Base-by-base conservation (phyloP, 2,113 vertebrate species). In the Cyanoramphus novaezelandiae region DNA sequence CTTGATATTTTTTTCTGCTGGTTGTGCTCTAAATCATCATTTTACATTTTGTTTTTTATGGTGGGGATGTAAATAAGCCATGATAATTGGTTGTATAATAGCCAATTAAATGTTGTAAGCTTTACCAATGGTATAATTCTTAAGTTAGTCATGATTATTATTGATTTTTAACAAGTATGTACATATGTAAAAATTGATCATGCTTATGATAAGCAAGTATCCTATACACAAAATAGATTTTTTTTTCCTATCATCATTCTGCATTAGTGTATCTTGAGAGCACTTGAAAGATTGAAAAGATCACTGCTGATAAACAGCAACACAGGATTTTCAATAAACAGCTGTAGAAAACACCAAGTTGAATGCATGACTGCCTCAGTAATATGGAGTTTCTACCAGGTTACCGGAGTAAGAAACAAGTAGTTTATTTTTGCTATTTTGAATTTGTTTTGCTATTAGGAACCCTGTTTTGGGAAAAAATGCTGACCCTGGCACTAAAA, bases 361-460 rank as follows among this genome's bases (percentile, higher is more conserved):
- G 67, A 12, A 13, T 3, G 0, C 1, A 15, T 4, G 33, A 49
- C n/a, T 72, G 16, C 27, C 2, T 1, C 21, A 63, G 16, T 7
- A 2, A 27, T 44, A 11, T 5, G 5, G 39, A 15, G 5, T 39
- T 60, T 71, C 35, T 83, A 44, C 13, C 27, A 68, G 8, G 5
- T 31, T 59, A 17, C 13, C 13, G 47, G 11, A 27, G 1, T 43
- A 70, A 86, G 3, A 5, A 72, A 14, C 5, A 70, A 37, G 2
- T 57, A 49, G 62, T 77, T 47, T 55, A 2, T 0, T 81, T 39
- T 67, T 87, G 17, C 5, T 60, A 5, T 80, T 92, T 92, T 55
- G 4, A 41, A 9, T 19, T 33, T 55, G 19, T 33, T 55, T 55
- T 55, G 53, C 29, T 33, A 20, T 55, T 20, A 55, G 31, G 31